Evolutionary conservation across 2,888 invertebrate species (phyloP).

Genomic region (Orchestes rusci): DNA sequence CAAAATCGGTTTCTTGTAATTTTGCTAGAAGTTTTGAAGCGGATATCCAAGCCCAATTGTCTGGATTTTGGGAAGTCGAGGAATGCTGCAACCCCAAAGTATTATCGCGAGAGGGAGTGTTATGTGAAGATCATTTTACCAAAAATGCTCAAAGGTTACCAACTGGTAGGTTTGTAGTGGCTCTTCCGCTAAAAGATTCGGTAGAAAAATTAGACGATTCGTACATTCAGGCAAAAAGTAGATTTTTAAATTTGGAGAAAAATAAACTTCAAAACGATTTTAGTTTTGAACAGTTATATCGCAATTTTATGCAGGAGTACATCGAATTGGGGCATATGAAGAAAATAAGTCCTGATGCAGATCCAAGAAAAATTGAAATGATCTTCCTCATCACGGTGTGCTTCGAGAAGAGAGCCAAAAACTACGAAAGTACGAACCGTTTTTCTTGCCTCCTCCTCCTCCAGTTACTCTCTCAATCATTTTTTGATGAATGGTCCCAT

Average conservation of each 20-base stretch:
- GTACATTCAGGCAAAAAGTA: background rate
- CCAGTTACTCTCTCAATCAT: too few relatives aligned
- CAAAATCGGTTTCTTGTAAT: background rate
- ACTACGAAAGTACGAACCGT: too few relatives aligned
- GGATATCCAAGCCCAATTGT: background rate
- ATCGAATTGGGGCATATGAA: background rate
- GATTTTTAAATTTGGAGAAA: background rate
- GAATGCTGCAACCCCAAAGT: background rate
- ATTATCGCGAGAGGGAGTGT: background rate
- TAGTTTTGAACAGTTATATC: too few relatives aligned
- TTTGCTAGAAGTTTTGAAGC: background rate
- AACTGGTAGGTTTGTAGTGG: background rate
- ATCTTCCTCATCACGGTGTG: background rate
- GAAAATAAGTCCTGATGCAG: background rate
- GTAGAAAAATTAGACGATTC: background rate
- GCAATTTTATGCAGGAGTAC: background rate
- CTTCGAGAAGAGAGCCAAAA: too few relatives aligned
- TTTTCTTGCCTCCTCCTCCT: too few relatives aligned
- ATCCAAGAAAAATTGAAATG: background rate
- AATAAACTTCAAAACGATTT: background rate
- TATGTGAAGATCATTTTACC: background rate
- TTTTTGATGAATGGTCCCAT: too few relatives aligned
- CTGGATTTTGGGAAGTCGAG: background rate
- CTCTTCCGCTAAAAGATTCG: background rate
- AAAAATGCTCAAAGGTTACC: background rate